Base-by-base conservation (phyloP, 92 coral and sea anemone species). In the Heteractis magnifica region DNA sequence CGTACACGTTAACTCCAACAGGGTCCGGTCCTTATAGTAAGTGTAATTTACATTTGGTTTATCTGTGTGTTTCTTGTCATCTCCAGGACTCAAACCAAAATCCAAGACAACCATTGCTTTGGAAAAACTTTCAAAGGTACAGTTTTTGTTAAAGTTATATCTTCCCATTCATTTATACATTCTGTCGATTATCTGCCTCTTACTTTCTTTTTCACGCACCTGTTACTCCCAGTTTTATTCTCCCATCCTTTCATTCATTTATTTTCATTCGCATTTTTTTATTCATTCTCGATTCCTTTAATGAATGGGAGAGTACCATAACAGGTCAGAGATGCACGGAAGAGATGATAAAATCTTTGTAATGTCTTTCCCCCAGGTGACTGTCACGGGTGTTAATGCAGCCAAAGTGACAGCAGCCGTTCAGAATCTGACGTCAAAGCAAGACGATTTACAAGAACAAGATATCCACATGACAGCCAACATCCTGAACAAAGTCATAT, bases 401-500 rank as follows among this genome's bases (percentile, higher is more conserved):
- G 92, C 71, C 19, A 89, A 84, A 71, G 97, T 97, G 10, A 89
- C 93, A 73, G 90, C 85, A 52, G 93, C 90, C 49, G 96, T 97
- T 4, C 87, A 89, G 62, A 94, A 97, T 83, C 81, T 97, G 49
- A 97, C 99, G 4, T 75, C 86, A 26, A 83, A 88, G 48, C 83
- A 94, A 49, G 82, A 81, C 13, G 49, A 86, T 6, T 79, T 97
- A 11, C 51, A 79, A n/a, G 90, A 90, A 15, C 88, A 91, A 77
- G 98, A 97, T 52, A 88, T 97, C 73, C 88, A 93, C 65, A 83
- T 91, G 41, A 92, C 99, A 60, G 98, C 98, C 8, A 88, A 86
- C 59, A 96, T 96, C 71, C 89, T 96, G 15, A 73, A 86, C 50
- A 96, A 96, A 52, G 95, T 96, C 12, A 96, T 96, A 51, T 82